These are phyloP conservation scores for Pteropus rufus DNA, from an alignment of 2,797 vertebrate species.

Conservation along the genomic window DNA sequence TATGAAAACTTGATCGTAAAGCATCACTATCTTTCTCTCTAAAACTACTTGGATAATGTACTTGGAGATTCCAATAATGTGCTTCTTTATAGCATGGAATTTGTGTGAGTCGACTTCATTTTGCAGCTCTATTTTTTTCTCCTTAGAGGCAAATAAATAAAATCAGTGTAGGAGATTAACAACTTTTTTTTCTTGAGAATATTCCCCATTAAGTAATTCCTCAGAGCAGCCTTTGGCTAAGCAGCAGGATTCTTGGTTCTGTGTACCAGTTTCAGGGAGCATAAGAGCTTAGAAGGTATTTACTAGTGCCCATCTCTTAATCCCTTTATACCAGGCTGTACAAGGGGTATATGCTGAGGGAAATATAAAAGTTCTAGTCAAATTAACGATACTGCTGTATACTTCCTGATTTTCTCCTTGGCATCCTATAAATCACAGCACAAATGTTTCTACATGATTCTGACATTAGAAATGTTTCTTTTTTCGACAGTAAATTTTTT, in stretches of 20 bases:
- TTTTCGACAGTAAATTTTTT: neutral
- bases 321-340: no score
- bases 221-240: neutral
- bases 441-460: neutral
- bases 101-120: neutral
- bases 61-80: constrained; percentile 2
- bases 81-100: neutral
- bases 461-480: neutral
- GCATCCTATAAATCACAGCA: neutral
- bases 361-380: neutral
- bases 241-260: neutral
- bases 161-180: neutral
- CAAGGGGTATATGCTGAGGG: neutral
- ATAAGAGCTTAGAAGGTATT: neutral
- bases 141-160: neutral
- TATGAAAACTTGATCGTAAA: constrained; percentile 32
- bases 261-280: neutral
- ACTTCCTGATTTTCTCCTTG: neutral
- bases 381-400: neutral
- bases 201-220: neutral
- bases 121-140: neutral
- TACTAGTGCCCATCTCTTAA: neutral
- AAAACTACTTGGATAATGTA: neutral
- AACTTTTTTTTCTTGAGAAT: neutral
- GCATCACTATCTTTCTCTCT: constrained; percentile 3